These are phyloP conservation scores for Rhodeus uyekii DNA, from an alignment of 2,797 vertebrate genomes.

Conservation along the genomic window DNA sequence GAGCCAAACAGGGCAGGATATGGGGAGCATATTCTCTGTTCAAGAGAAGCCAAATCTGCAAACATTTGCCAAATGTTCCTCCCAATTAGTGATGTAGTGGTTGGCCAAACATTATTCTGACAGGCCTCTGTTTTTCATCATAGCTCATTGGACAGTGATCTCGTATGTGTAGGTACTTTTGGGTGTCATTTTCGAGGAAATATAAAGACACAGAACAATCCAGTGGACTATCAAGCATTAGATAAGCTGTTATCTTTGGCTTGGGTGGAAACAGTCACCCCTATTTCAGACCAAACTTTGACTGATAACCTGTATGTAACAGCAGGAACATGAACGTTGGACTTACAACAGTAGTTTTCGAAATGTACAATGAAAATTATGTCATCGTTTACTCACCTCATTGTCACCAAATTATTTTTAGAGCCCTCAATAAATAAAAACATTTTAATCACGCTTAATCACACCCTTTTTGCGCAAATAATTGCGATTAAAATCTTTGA, in stretches of 20 bases:
- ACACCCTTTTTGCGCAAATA: no score
- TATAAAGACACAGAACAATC: conserved; percentile 24
- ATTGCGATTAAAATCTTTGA: no score
- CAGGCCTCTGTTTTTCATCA: conserved; percentile 29
- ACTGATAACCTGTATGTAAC: not conserved
- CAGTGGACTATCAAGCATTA: not conserved
- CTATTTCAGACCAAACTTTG: conserved; percentile 22
- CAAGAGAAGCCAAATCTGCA: conserved; percentile 27
- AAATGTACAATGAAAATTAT: no score
- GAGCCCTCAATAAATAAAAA: no score
- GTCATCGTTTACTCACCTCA: no score
- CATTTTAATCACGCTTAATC: no score
- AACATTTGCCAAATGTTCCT: conserved; percentile 26
- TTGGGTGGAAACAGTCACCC: conserved; percentile 25
- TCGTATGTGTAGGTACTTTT: conserved; percentile 60
- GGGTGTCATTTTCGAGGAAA: conserved; percentile 34
- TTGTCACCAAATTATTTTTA: no score
- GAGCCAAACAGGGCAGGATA: conserved; percentile 25
- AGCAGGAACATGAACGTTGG: not conserved
- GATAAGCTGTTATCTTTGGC: conserved; percentile 48
- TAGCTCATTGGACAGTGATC: conserved; percentile 11
- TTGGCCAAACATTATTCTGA: conserved; percentile 14
- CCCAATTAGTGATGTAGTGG: conserved; percentile 35
- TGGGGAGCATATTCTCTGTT: conserved; percentile 20
- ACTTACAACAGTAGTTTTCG: not conserved